phyloP scores from a whole-genome alignment of 2,113 vertebrate genomes.

The Alouatta palliata region DNA sequence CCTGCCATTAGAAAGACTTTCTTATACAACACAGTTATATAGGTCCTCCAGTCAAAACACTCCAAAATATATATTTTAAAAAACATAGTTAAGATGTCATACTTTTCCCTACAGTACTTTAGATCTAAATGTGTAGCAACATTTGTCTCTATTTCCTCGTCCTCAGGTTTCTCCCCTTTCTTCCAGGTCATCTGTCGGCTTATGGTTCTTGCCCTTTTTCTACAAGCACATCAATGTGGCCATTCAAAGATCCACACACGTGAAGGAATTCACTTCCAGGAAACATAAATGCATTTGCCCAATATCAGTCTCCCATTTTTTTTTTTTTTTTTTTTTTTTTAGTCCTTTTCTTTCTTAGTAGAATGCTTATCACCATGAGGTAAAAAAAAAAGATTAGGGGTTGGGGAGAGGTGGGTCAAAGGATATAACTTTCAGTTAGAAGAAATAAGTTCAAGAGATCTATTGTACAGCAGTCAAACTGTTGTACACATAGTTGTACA shows the following conservation, averaged over 20 bases:
- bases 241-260: background rate
- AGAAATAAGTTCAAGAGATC: background rate
- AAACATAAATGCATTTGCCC: background rate
- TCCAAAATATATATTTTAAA: background rate
- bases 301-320: background rate
- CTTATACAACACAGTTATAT: background rate
- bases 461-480: background rate
- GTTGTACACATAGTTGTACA: too few relatives aligned
- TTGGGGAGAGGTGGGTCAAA: background rate
- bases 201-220: background rate
- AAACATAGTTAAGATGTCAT: background rate
- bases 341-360: background rate
- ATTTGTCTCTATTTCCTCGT: background rate
- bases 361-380: background rate
- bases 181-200: background rate
- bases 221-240: background rate
- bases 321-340: background rate
- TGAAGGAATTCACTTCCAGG: background rate
- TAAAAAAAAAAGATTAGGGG: background rate
- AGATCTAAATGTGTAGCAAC: background rate
- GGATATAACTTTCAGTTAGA: background rate
- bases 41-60: slow-evolving; percentile 44
- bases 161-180: background rate
- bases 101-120: background rate
- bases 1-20: slow-evolving; percentile 21